A percentile compares a stretch with the other conserved stretches of the same genome.
Evolutionary conservation across 2,113 vertebrate genomes (phyloP).

Genomic region (Microtus oregoni): DNA sequence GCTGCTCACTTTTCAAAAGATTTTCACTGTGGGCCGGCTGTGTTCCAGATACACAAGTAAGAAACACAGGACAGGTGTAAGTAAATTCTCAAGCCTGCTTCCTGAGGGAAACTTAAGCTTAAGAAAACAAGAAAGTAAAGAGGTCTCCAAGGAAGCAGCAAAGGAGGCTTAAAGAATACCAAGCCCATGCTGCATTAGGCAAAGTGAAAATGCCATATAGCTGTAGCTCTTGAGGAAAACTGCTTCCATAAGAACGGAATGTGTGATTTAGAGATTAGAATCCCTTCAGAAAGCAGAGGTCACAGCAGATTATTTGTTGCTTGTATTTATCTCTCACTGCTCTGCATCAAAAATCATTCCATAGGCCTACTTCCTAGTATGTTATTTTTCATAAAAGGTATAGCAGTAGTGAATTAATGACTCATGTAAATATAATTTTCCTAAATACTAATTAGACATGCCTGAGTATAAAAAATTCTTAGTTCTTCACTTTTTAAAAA

Average conservation of each 20-base stretch:
- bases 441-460: background rate
- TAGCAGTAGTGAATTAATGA: background rate
- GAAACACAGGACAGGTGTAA: background rate
- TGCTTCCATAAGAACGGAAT: background rate
- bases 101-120: background rate
- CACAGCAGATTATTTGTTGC: slow-evolving; percentile 9
- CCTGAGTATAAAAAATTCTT: slow-evolving; percentile 63
- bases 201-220: background rate
- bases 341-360: slow-evolving; percentile 24
- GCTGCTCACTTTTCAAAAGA: background rate
- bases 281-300: background rate
- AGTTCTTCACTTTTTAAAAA: slow-evolving; percentile 12
- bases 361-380: background rate
- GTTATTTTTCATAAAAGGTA: slow-evolving; percentile 34
- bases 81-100: background rate
- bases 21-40: background rate
- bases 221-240: background rate
- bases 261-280: background rate
- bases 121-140: background rate
- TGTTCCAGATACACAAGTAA: background rate
- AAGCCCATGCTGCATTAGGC: background rate
- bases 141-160: background rate
- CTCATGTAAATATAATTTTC: background rate
- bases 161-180: background rate
- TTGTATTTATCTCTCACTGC: background rate